Percentiles rank a stretch among this genome's conserved stretches.
These are phyloP conservation scores for Meiosimyza decipiens DNA, from an alignment of 2,888 invertebrate genomes.

Conservation along the genomic window DNA sequence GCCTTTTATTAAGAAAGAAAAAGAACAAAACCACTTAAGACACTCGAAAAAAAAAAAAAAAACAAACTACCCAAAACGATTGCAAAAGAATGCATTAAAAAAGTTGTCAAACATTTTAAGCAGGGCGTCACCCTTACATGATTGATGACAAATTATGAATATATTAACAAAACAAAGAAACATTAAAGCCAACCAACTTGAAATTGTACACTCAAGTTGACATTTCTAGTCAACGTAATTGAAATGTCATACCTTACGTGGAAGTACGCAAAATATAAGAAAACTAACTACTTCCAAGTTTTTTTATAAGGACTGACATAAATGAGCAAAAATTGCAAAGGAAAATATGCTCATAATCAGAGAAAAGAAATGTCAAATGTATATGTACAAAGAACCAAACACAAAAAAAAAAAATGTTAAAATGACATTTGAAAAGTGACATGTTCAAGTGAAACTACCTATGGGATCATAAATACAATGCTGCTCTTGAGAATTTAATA, in stretches of 20 bases:
- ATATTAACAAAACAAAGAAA: constrained; percentile 28
- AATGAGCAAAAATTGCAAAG: constrained; percentile 15
- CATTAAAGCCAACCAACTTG: neutral
- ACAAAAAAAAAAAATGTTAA: constrained; percentile 8
- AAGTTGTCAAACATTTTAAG: constrained; percentile 14
- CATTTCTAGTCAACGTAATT: constrained; percentile 29
- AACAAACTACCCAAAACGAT: neutral
- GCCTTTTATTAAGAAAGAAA: neutral
- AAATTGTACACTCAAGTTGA: constrained; percentile 32
- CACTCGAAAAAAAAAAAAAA: neutral
- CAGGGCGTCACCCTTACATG: constrained; percentile 22
- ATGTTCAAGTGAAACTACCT: neutral
- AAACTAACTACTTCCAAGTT: neutral
- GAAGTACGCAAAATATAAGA: neutral
- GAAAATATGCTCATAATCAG: neutral
- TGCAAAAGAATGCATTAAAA: constrained; percentile 1
- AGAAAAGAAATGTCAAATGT: neutral
- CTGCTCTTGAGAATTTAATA: too few relatives aligned
- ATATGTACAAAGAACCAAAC: too few relatives aligned
- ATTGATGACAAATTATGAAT: constrained; percentile 35
- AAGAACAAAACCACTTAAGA: neutral
- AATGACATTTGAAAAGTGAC: constrained; percentile 6
- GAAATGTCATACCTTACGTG: constrained; percentile 6
- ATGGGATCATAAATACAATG: too few relatives aligned
- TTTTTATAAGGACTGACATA: neutral